Base-by-base conservation (phyloP, 2,113 vertebrate species). In the Galemys pyrenaicus region DNA sequence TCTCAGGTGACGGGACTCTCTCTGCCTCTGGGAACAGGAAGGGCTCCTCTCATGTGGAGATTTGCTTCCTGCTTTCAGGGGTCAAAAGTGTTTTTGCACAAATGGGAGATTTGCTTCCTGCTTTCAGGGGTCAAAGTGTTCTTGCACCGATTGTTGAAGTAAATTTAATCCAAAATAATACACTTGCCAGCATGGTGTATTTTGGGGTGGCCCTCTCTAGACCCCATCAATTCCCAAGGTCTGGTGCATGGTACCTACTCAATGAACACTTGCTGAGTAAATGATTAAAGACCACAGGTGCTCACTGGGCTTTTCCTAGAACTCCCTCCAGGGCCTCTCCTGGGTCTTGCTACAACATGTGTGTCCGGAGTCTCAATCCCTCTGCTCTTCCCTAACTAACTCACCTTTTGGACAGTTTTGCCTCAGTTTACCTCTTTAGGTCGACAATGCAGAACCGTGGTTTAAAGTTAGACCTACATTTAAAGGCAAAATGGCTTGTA, bases 401-500 rank as follows among this genome's bases (percentile, higher is more conserved):
- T 13, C 71, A 44, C 37, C 71, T 74, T 74, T 74, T 4, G 1
- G 71, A 28, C 71, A 30, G 24, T 30, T 74, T 74, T 44, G 26
- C 13, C 41, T 74, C 41, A 32, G 26, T 30, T 74, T 46, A 6
- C 26, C 71, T 46, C 9, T 35, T 39, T 70, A 70, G 28, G 41
- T 46, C 26, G 16, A 41, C 15, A 74, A 46, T 20, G 22, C 32
- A 73, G 91, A 68, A 44, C 4, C 30, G 32, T 32, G 7, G 7
- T 49, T 79, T 82, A 26, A 44, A 94, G 5, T 44, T 5, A 17
- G 54, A 56, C 51, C 51, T 17, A 19, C 51, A 75, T 32, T 90
- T 92, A 82, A 89, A 51, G 58, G 74, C 32, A 70, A 89, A 84
- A 81, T 68, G 56, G 30, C 3, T 79, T 75, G 28, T 35, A 54